phyloP scores from a whole-genome alignment of 1,140 invertebrate species.

The Tribolium castaneum region DNA sequence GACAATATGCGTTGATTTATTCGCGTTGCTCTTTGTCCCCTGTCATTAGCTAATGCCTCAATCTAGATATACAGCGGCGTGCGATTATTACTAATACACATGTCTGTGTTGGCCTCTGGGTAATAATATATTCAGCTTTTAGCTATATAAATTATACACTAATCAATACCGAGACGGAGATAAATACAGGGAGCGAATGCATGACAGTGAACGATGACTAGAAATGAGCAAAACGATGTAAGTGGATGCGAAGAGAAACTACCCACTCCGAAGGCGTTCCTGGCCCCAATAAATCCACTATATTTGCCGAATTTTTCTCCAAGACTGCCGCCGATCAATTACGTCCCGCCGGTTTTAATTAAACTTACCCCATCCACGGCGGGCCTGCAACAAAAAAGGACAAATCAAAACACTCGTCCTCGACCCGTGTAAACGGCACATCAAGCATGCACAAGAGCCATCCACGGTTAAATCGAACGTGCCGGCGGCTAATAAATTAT shows the following conservation, averaged over 20 bases:
- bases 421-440: background rate
- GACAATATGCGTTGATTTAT: conserved; percentile 19
- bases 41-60: conserved; percentile 25
- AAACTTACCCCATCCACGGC: conserved; percentile 25
- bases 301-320: conserved; percentile 45
- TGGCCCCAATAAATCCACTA: conserved; percentile 40
- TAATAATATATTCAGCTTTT: conserved; percentile 19
- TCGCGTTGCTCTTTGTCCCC: conserved; percentile 14
- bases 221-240: conserved; percentile 56
- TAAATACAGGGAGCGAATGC: conserved; percentile 47
- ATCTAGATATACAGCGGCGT: conserved; percentile 1
- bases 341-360: conserved; percentile 22
- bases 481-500: conserved; percentile 25
- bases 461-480: conserved; percentile 32
- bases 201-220: conserved; percentile 54
- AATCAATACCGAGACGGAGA: conserved; percentile 53
- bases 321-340: conserved; percentile 20
- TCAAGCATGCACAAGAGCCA: conserved; percentile 21
- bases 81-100: conserved; percentile 34
- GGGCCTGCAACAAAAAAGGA: conserved; percentile 16
- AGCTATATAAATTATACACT: conserved; percentile 52
- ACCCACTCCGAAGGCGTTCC: conserved; percentile 37
- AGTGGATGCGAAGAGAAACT: conserved; percentile 52
- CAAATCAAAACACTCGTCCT: background rate
- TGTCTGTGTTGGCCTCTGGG: conserved; percentile 3